Conservation (phyloP, 2,888 invertebrate genomes). For the Harmothoe impar region DNA sequence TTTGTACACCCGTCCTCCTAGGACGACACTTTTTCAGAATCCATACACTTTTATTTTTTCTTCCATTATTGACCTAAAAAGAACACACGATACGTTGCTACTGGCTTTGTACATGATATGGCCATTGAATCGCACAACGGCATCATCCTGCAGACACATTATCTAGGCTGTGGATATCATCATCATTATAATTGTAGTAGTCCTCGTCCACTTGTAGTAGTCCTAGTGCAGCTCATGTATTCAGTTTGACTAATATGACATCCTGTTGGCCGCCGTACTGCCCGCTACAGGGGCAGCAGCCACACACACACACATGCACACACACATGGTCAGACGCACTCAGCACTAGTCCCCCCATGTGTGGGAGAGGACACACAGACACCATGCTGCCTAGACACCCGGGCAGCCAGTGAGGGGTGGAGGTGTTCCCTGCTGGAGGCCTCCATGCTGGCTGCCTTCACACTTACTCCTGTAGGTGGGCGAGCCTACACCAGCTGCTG, state of each 20-base stretch:
- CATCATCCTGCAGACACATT: constrained; percentile 17
- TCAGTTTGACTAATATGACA: constrained; percentile 31
- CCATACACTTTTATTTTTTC: constrained; percentile 14
- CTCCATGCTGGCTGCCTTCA: too few species aligned
- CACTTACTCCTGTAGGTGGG: too few species aligned
- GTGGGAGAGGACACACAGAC: constrained; percentile 9
- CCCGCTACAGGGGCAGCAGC: neutral
- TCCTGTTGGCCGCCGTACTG: neutral
- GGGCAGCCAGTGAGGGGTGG: neutral
- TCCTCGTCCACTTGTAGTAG: neutral
- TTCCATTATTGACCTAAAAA: constrained; percentile 51
- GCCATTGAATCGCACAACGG: constrained; percentile 22
- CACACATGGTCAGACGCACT: constrained; percentile 49
- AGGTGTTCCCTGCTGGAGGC: too few species aligned
- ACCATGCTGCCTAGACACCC: constrained; percentile 39
- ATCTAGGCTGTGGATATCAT: constrained; percentile 10
- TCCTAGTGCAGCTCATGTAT: neutral
- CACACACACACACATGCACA: constrained; percentile 57
- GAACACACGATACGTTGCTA: constrained; percentile 49
- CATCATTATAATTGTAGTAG: neutral
- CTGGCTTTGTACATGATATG: constrained; percentile 55
- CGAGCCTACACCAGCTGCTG: too few species aligned
- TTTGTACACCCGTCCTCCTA: constrained; percentile 43
- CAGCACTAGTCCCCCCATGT: constrained; percentile 16
- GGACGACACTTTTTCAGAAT: neutral